phyloP scores from a whole-genome alignment of 2,113 vertebrate genomes.

The Peromyscus leucopus region DNA sequence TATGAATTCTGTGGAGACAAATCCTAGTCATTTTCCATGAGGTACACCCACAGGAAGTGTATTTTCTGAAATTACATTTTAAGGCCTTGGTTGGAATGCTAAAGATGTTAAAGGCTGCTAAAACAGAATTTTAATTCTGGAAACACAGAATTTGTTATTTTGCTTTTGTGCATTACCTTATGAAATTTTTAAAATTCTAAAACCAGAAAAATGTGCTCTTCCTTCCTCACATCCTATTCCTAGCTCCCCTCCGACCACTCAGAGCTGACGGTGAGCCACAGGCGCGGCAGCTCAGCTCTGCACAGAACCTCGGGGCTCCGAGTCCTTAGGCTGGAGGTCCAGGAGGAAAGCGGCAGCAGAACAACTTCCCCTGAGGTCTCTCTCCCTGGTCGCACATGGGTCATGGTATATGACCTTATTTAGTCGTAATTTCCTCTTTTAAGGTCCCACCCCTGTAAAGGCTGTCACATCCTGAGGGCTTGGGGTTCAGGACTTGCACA shows the following conservation, averaged over 20 bases:
- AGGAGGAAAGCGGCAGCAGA: fast-evolving
- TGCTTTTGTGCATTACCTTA: neutral
- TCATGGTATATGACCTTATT: neutral
- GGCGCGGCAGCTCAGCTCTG: fast-evolving
- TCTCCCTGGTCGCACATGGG: neutral
- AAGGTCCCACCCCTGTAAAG: neutral
- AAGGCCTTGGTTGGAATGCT: neutral
- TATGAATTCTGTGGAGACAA: too few relatives aligned
- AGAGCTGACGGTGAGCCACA: fast-evolving
- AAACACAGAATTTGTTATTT: neutral
- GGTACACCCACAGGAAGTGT: neutral
- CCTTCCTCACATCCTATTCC: neutral
- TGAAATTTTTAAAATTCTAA: neutral
- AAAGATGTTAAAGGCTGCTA: neutral
- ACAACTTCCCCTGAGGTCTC: too few relatives aligned
- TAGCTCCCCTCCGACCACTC: too few relatives aligned
- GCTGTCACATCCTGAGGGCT: neutral
- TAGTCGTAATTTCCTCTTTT: neutral
- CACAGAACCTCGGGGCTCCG: fast-evolving
- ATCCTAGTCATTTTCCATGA: neutral
- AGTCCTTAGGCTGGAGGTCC: neutral
- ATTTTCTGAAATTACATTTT: neutral
- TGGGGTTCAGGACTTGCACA: neutral
- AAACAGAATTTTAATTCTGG: neutral
- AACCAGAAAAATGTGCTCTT: neutral